Conservation (phyloP, 2,113 vertebrate species). For the Grus americana region DNA sequence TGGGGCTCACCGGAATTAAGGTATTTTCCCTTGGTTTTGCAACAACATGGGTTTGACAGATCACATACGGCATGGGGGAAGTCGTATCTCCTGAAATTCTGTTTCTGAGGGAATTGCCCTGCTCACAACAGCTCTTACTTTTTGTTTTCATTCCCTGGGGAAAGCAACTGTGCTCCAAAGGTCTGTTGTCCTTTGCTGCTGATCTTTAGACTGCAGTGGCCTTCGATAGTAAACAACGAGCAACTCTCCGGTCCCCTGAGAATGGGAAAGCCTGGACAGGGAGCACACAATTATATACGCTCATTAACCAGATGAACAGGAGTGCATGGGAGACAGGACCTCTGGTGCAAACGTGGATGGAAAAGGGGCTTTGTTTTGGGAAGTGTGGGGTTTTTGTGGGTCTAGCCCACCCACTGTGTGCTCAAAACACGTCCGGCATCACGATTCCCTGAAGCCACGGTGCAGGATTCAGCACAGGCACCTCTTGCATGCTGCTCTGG, state of each 20-base stretch:
- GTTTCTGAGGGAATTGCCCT: background rate
- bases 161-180: conserved; percentile 21
- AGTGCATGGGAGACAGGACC: background rate
- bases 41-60: background rate
- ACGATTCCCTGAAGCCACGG: background rate
- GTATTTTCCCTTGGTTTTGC: background rate
- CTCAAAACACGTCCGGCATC: background rate
- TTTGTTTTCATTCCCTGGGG: background rate
- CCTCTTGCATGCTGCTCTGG: background rate
- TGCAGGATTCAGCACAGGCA: background rate
- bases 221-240: background rate
- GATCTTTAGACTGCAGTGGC: conserved; percentile 24
- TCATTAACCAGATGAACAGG: background rate
- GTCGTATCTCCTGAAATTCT: background rate
- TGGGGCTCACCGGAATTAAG: background rate
- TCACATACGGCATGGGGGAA: fast-evolving
- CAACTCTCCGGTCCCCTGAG: background rate
- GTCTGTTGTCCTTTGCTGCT: conserved; percentile 19
- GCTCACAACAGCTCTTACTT: background rate
- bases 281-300: background rate
- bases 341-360: background rate
- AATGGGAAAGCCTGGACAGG: background rate
- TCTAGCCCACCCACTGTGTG: background rate
- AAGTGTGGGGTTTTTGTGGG: background rate
- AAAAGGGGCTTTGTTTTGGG: background rate